Base-by-base conservation (phyloP, 2,888 invertebrate species). In the Protophormia terraenovae region DNA sequence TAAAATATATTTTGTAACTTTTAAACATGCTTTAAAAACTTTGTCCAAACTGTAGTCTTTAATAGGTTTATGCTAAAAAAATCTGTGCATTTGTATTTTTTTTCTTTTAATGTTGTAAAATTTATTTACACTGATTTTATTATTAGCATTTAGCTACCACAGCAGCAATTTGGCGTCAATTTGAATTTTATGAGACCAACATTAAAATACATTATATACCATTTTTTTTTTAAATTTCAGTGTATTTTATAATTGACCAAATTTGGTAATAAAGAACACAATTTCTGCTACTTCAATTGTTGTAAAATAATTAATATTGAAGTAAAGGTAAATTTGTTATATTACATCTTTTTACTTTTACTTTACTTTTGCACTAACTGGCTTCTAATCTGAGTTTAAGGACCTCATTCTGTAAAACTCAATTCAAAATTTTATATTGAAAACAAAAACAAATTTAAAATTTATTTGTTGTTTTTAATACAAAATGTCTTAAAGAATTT, bases 11-110 rank as follows among this genome's bases (percentile, higher is more conserved):
- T 24, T 16, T 45, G 24, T 4, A 66, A 66, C 5, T 45, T 10
- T 27, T 5, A 5, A 12, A 16, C 24, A 66, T 27, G 6, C 45
- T 64, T 3, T 50, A 32, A 73, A n/a, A 60, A 50, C 22, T 62
- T 55, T 41, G 29, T 38, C 24, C n/a, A n/a, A 41, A 35, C 24
- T 47, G 60, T 19, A 22, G 55, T 55, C 41, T 22, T 71, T 79
- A 79, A 62, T 64, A 79, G 38, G 78, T 50, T 79, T 71, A 62
- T 79, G 71, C 45, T 67, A 77, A 67, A 58, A 66, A 67, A 77
- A 77, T 77, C 45, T 62, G 47, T 67, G 12, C 8, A 32, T 64
- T 27, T 69, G 55, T 29, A 32, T 27, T 45, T 50, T 29, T 62
- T 22, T 53, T 62, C 41, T 14, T 24, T 6, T 10, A 41, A 38